Evolutionary conservation across 2,888 invertebrate species (phyloP).

Genomic region (Choristoneura rosaceana): DNA sequence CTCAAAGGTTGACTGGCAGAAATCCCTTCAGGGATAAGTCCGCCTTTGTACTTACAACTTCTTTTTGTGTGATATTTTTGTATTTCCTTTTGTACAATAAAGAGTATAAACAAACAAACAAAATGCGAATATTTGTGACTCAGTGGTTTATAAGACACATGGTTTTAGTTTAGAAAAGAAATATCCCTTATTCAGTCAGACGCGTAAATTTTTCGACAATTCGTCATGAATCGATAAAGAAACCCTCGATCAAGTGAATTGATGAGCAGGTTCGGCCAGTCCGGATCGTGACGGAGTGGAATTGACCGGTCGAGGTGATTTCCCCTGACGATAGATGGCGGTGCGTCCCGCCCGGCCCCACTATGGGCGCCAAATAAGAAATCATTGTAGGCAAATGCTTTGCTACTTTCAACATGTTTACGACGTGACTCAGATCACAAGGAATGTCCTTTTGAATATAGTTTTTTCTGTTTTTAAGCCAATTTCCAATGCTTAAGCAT

Average conservation of each 20-base stretch:
- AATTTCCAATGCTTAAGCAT: background rate
- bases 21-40: no score
- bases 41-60: no score
- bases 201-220: constrained; percentile 21
- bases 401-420: constrained; percentile 20
- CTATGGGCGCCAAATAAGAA: constrained; percentile 52
- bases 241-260: constrained; percentile 41
- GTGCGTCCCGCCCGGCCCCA: constrained; percentile 46
- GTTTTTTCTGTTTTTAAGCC: background rate
- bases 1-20: no score
- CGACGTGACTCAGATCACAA: constrained; percentile 20
- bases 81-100: no score
- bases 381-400: constrained; percentile 40
- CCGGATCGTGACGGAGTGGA: constrained; percentile 47
- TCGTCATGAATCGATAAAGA: constrained; percentile 33
- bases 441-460: background rate
- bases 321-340: constrained; percentile 58
- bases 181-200: background rate
- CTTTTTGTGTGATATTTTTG: no score
- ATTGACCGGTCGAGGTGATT: constrained; percentile 59
- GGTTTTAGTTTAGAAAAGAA: background rate
- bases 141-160: constrained; percentile 21
- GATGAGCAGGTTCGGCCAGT: constrained; percentile 39
- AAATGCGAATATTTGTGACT: background rate
- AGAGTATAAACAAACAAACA: no score